Evolutionary conservation across 2,113 vertebrate genomes (phyloP).

Genomic region (Chiloscyllium plagiosum): DNA sequence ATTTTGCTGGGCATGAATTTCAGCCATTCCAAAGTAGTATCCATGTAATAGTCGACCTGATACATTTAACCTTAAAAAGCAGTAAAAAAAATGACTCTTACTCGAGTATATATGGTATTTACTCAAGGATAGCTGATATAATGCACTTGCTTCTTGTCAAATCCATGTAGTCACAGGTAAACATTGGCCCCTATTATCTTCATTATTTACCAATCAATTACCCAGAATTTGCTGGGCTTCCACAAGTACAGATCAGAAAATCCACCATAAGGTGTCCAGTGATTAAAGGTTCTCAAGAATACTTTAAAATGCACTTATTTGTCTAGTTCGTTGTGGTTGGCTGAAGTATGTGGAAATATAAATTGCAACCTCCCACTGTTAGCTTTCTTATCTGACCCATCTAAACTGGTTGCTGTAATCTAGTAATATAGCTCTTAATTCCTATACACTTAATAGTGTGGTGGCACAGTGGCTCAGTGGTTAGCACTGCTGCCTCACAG

Average conservation of each 20-base stretch:
- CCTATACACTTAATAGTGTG: neutral
- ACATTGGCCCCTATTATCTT: neutral
- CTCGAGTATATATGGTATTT: no score
- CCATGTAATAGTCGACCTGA: no score
- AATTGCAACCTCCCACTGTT: neutral
- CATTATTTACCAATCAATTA: neutral
- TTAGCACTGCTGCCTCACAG: no score
- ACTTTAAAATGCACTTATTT: neutral
- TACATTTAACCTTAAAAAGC: no score
- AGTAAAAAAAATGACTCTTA: no score
- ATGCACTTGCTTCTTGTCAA: no score
- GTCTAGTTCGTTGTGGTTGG: neutral
- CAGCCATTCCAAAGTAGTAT: no score
- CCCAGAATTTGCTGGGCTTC: neutral
- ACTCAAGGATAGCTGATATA: no score
- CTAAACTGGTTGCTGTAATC: neutral
- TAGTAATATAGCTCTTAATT: neutral
- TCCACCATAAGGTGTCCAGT: neutral
- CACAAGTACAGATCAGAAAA: neutral
- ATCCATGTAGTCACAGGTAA: no score
- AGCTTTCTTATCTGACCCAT: neutral
- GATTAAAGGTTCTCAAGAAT: neutral
- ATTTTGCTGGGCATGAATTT: no score
- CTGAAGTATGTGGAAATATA: neutral
- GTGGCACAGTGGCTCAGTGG: no score